A percentile compares a stretch with the other conserved stretches of the same genome.
Evolutionary conservation across 2,113 vertebrate species (phyloP).

Genomic region (Corythornis vintsioides): DNA sequence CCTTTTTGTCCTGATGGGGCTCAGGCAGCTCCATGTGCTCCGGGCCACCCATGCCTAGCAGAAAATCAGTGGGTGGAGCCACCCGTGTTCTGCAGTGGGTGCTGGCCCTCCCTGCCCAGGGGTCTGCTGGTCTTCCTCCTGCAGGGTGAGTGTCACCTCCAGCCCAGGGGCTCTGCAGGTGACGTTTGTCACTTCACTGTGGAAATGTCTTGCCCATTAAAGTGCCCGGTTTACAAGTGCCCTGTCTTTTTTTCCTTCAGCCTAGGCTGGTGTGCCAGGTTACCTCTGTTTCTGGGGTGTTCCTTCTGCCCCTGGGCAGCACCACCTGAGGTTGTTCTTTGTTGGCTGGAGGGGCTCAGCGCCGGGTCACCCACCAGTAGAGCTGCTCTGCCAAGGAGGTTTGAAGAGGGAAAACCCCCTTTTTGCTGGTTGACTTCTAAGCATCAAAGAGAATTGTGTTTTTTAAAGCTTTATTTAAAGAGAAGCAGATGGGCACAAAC

Average conservation of each 20-base stretch:
- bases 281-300: background rate
- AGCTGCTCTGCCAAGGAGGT: background rate
- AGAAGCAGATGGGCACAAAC: background rate
- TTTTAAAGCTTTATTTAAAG: accelerated
- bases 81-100: accelerated
- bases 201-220: background rate
- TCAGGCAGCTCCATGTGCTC: accelerated
- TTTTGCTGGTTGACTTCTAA: background rate
- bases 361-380: too few species aligned
- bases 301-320: background rate
- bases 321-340: background rate
- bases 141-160: background rate
- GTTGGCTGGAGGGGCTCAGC: background rate
- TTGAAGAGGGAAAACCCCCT: background rate
- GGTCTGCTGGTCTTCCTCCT: background rate
- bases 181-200: accelerated
- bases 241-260: background rate
- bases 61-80: background rate
- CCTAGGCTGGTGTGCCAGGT: background rate
- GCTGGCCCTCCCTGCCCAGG: background rate
- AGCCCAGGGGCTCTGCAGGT: accelerated
- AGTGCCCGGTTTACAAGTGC: accelerated
- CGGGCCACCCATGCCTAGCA: accelerated
- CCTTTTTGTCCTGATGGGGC: background rate
- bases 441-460: background rate